Percentiles rank a stretch among this genome's conserved stretches.
phyloP scores from a whole-genome alignment of 2,888 invertebrate species.

The Lasiommata megera region DNA sequence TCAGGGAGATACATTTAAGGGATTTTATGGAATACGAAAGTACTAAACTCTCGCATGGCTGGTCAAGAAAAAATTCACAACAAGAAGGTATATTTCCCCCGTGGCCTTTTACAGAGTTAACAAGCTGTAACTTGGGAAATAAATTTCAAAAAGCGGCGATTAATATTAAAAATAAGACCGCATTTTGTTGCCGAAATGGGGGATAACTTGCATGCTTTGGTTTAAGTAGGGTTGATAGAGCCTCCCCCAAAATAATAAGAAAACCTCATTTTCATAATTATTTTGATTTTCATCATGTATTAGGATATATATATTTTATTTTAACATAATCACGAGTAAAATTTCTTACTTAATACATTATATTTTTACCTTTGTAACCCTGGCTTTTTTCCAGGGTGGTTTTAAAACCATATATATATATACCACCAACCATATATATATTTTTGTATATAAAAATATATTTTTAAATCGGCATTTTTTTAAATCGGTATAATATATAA shows the following conservation, averaged over 20 bases:
- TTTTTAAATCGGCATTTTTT: no score
- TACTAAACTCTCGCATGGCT: conserved; percentile 38
- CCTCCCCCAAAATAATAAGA: neutral
- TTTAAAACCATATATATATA: no score
- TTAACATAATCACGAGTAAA: no score
- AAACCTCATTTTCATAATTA: no score
- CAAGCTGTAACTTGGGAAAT: conserved; percentile 76
- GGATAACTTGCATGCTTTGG: neutral
- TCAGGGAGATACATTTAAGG: conserved; percentile 17
- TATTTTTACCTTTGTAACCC: no score
- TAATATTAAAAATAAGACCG: conserved; percentile 46
- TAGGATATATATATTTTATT: no score
- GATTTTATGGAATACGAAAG: conserved; percentile 40
- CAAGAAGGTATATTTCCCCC: conserved; percentile 72
- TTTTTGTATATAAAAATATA: no score
- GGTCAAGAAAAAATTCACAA: conserved; percentile 66
- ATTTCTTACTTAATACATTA: no score
- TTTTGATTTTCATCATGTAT: no score
- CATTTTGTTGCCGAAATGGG: conserved; percentile 6
- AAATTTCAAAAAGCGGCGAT: conserved; percentile 65
- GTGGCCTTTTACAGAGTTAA: conserved; percentile 75
- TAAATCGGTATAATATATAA: no score
- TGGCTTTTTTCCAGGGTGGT: no score
- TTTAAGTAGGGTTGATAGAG: neutral
- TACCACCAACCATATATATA: no score